Evolutionary conservation across 1,140 invertebrate genomes (phyloP).

Genomic region (Hestina assimilis): DNA sequence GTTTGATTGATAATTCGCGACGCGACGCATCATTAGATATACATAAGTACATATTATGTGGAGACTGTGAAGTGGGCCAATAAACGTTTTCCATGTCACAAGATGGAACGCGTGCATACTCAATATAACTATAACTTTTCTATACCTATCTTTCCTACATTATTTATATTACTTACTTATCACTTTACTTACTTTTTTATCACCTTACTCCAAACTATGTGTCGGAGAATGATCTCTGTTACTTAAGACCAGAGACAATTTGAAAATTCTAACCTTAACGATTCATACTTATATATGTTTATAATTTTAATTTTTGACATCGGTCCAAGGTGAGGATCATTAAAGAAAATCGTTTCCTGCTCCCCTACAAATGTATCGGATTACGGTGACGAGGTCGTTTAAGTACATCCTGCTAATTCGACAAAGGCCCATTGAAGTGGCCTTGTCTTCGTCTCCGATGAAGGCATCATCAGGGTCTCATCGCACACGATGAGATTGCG

Average conservation of each 20-base stretch:
- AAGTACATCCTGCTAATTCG: slow-evolving; percentile 61
- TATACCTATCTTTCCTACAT: no score
- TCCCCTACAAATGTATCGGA: slow-evolving; percentile 49
- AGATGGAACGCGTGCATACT: no score
- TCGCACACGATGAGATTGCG: slow-evolving; percentile 32
- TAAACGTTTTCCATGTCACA: no score
- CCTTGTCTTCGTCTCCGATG: slow-evolving; percentile 43
- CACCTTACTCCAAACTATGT: no score
- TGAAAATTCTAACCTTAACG: slow-evolving; percentile 11
- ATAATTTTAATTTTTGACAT: slow-evolving; percentile 16
- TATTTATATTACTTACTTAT: no score
- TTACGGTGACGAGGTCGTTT: slow-evolving; percentile 52
- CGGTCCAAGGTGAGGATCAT: slow-evolving; percentile 53
- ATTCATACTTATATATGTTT: slow-evolving; percentile 14
- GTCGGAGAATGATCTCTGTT: background rate
- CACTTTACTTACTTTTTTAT: no score
- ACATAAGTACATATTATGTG: no score
- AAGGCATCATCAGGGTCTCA: slow-evolving; percentile 54
- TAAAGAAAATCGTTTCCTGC: slow-evolving; percentile 60
- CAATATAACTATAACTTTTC: no score
- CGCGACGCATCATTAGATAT: no score
- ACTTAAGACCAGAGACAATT: background rate
- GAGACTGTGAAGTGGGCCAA: no score
- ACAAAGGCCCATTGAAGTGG: slow-evolving; percentile 50
- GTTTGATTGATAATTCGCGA: no score